phyloP scores from a whole-genome alignment of 2,797 vertebrate species.

The Mormyrops boulengeri region DNA sequence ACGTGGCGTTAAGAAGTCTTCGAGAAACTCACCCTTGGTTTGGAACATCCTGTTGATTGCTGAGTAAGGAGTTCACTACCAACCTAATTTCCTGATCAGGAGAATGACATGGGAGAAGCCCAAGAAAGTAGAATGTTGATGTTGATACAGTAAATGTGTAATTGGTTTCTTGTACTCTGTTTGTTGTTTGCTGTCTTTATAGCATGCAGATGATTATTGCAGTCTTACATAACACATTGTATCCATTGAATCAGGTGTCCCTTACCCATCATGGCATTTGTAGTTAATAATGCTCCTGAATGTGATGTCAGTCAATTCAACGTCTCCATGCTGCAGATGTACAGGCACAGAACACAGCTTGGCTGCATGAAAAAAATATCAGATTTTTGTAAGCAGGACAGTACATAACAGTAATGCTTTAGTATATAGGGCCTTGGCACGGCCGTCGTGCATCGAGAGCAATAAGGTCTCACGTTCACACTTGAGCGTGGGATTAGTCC shows the following conservation, averaged over 20 bases:
- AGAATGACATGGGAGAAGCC: not conserved
- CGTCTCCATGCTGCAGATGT: conserved; percentile 58
- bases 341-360: conserved; percentile 65
- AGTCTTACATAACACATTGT: not conserved
- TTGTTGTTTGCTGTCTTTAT: not conserved
- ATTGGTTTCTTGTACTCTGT: not conserved
- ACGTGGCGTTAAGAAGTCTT: no score
- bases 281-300: conserved; percentile 66
- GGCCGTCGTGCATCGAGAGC: no score
- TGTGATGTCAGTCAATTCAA: conserved; percentile 49
- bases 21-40: no score
- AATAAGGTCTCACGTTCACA: conserved; percentile 71
- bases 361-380: conserved; percentile 50
- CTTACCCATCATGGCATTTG: conserved; percentile 77
- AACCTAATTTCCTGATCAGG: not conserved
- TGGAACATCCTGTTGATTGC: not conserved
- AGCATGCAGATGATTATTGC: not conserved
- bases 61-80: not conserved
- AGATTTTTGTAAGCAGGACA: not conserved
- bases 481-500: conserved; percentile 59
- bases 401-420: not conserved
- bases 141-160: not conserved
- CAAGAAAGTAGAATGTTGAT: not conserved
- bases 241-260: not conserved
- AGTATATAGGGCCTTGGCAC: not conserved